Evolutionary conservation across 1,140 invertebrate genomes (phyloP), one percentile per base, ranked within the genome.

Genomic region (Dendrolimus kikuchii): DNA sequence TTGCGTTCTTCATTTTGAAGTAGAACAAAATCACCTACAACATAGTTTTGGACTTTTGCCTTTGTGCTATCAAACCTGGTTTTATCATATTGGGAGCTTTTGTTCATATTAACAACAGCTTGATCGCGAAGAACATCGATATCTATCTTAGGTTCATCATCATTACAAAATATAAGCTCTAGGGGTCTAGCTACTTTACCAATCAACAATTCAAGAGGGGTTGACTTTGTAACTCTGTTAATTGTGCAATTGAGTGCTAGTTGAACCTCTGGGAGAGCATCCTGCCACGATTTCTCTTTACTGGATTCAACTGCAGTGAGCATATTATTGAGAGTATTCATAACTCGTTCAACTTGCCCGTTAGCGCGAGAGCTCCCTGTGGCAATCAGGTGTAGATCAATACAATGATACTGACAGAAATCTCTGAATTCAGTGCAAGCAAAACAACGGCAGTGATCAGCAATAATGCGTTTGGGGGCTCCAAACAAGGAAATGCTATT

Each of bases 311-410:
- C 38, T 2, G 57, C 43, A 7, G 63, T 61, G 2, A 66, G 23
- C 59, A 66, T 62, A 10, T n/a, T 38, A 9, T 64, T 64, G 5
- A 61, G 23, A 5, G 65, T 66, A 6, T 51, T 51, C 59, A 75
- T 80, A 40, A 69, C 68, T 0, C 74, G 49, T 23, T 80, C 68
- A 3, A 77, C 66, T 40, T 79, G 71, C 5, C 68, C 71, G 44
- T 74, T 71, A 58, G 76, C 68, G 0, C 74, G 53, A 46, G 41
- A 36, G 0, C 38, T 10, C 49, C 70, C 72, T 2, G 70, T 72
- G 0, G 73, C 69, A 5, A 73, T 75, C 0, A 61, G 9, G 23
- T 74, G 51, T 23, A 76, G 60, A 4, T 62, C 57, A 7, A 71
- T 66, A 7, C 58, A 57, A 4, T 57, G 48, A 44, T 5, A 37